These are phyloP conservation scores for Diadumene lineata DNA, from an alignment of 92 coral and sea anemone genomes.

Conservation along the genomic window DNA sequence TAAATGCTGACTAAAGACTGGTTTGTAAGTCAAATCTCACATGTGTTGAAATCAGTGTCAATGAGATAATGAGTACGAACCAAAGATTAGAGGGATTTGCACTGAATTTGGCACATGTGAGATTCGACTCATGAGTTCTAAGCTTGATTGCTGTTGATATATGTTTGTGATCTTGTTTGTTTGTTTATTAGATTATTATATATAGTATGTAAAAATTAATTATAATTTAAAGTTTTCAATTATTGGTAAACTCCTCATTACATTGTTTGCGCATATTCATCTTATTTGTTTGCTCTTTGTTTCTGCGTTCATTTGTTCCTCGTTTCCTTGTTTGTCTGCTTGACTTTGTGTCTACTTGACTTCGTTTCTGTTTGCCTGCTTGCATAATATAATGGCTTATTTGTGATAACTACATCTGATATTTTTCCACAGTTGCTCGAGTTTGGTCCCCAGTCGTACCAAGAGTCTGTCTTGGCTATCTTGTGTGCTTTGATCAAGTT, in stretches of 20 bases:
- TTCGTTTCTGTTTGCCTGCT: neutral
- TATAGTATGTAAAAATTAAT: too few species aligned
- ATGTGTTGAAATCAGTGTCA: too few species aligned
- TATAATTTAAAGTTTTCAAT: too few species aligned
- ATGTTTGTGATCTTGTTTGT: neutral
- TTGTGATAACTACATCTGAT: neutral
- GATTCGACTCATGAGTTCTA: too few species aligned
- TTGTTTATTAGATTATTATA: neutral
- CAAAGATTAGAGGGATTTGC: too few species aligned
- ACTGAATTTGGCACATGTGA: too few species aligned
- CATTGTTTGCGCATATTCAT: neutral
- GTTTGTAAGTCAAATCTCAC: too few species aligned
- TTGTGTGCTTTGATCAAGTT: slow-evolving; percentile 84
- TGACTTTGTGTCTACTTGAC: neutral
- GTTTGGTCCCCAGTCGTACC: slow-evolving; percentile 80
- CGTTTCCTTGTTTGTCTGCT: neutral
- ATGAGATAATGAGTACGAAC: too few species aligned
- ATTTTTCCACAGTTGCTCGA: slow-evolving; percentile 67
- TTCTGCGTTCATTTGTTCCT: neutral
- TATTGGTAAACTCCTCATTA: too few species aligned
- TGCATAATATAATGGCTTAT: neutral
- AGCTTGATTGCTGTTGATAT: too few species aligned
- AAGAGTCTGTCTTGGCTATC: slow-evolving; percentile 82
- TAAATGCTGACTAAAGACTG: too few species aligned
- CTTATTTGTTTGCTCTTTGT: neutral